Evolutionary conservation across 2,797 vertebrate species (phyloP), one percentile per base, ranked within the genome.

Genomic region (Chelon labrosus): DNA sequence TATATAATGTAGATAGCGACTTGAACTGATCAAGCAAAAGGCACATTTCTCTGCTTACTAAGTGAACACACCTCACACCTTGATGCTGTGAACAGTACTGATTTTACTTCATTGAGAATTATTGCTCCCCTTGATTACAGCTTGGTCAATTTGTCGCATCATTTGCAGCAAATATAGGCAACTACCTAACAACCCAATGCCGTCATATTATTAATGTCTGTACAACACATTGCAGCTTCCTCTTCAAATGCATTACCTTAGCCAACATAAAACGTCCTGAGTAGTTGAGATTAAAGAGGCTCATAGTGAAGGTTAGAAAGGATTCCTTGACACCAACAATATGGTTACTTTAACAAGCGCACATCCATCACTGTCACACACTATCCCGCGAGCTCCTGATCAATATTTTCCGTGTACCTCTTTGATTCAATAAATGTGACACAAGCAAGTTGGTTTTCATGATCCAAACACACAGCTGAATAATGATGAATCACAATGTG

Each of bases 401-500:
- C 85, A 69, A 19, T 73, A 52, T 57, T 65, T 27, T 35, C 25
- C 37, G 5, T n/a, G 16, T 4, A 67, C 46, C 52, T 79, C 76
- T 83, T 80, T 83, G 79, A 85, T 83, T 38, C 10, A 7, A 71
- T 10, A 66, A 75, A 85, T 68, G 54, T 78, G 80, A 84, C 75
- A 59, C 8, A 8, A 68, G 66, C 71, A 75, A 52, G 76, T 70
- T 73, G 72, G 51, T 70, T 74, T 83, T 78, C 70, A 73, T 65
- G 22, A 69, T 63, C 27, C 47, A 58, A 77, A 70, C 65, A 65
- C 71, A 20, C 6, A 1, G 65, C 58, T 75, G 85, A 79, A 75
- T 73, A 76, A 80, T 68, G 75, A 85, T 85, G 82, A 88, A 77
- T 84, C 77, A 61, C n/a, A 4, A 57, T 16, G 70, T 16, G 73